phyloP scores from a whole-genome alignment of 2,113 vertebrate species.

The Ammodytes marinus region DNA sequence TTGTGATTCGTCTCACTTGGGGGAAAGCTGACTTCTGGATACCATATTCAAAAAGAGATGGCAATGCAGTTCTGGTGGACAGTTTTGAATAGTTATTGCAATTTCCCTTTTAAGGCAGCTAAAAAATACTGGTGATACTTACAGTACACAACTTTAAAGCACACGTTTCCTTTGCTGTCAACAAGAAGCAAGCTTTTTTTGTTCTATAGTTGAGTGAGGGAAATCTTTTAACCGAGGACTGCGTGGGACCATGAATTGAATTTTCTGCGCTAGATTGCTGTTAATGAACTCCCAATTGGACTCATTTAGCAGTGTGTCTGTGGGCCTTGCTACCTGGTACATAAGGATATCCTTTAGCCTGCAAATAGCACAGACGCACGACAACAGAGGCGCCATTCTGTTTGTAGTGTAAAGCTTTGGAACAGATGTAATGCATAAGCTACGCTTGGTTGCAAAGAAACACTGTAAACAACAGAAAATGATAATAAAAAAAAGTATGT shows the following conservation, averaged over 20 bases:
- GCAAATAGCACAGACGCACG: neutral
- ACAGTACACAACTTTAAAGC: constrained; percentile 6
- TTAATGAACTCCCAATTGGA: constrained; percentile 14
- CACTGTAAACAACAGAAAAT: constrained; percentile 15
- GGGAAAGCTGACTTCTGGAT: constrained; percentile 48
- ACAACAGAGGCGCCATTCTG: neutral
- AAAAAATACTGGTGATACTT: neutral
- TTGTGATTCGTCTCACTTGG: constrained; percentile 57
- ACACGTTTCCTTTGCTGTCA: constrained; percentile 32
- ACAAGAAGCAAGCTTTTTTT: neutral
- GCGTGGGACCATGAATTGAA: neutral
- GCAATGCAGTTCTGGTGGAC: constrained; percentile 11
- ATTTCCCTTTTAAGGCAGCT: neutral
- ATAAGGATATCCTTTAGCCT: neutral
- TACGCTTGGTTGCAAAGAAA: neutral
- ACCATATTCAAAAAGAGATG: constrained; percentile 19
- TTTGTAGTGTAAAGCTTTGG: neutral
- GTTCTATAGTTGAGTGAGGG: constrained; percentile 1
- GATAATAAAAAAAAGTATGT: neutral
- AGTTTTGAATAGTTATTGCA: constrained; percentile 13
- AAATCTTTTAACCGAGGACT: constrained; percentile 13
- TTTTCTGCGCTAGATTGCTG: neutral
- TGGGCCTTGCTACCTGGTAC: neutral
- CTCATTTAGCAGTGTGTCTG: neutral
- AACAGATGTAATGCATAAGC: constrained; percentile 2